These are phyloP conservation scores for Taphrorychus bicolor DNA, from an alignment of 2,888 invertebrate species.

Conservation along the genomic window DNA sequence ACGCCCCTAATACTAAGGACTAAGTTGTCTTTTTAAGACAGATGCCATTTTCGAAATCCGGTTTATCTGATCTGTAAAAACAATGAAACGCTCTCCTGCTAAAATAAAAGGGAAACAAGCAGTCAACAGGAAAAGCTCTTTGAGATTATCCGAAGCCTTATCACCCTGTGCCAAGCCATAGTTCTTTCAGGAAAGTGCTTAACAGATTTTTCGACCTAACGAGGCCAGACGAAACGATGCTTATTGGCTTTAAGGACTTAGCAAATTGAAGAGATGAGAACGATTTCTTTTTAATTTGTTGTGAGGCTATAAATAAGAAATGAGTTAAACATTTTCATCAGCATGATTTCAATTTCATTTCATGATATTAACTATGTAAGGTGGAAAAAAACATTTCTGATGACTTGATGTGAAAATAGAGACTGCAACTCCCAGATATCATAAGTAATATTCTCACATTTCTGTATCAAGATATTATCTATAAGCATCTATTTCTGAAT, in stretches of 20 bases:
- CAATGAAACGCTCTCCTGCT: constrained; percentile 21
- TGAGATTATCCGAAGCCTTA: constrained; percentile 46
- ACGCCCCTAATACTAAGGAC: not conserved
- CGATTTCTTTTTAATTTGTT: too few species aligned
- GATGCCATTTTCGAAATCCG: constrained; percentile 7
- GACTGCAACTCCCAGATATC: too few species aligned
- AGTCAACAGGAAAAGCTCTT: constrained; percentile 33
- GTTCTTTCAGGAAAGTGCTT: constrained; percentile 42
- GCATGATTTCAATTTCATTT: too few species aligned
- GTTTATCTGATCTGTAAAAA: constrained; percentile 23
- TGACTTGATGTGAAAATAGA: too few species aligned
- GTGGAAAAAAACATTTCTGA: too few species aligned
- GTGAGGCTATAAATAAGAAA: too few species aligned
- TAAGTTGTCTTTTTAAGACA: not conserved
- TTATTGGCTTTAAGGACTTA: constrained; percentile 6
- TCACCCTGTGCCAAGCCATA: constrained; percentile 50
- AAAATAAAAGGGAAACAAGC: constrained; percentile 31
- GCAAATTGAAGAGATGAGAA: not conserved
- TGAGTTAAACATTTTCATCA: too few species aligned
- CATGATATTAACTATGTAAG: too few species aligned
- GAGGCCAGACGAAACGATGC: constrained; percentile 4
- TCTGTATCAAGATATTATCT: too few species aligned
- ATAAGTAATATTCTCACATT: too few species aligned
- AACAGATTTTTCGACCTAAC: constrained; percentile 19
- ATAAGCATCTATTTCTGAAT: too few species aligned